Evolutionary conservation across 92 coral and sea anemone species (phyloP), one percentile per base, ranked within the genome.

Genomic region (Parazoanthus darwini): DNA sequence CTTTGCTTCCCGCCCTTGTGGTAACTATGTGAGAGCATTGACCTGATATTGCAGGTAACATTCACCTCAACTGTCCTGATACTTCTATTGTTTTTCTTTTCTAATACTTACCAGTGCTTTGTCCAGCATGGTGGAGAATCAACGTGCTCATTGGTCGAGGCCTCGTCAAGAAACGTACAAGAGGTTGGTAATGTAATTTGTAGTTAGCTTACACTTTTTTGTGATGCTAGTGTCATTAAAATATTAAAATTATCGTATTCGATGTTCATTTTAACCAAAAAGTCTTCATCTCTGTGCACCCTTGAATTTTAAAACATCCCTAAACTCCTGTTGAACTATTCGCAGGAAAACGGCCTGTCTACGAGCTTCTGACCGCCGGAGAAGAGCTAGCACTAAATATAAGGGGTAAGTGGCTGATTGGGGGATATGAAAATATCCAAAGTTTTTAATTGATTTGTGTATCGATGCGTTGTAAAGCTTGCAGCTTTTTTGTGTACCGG

Each of bases 121-220:
- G 94, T 59, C 92, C 94, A 46, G 94, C 94, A 2, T 92, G 92
- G 94, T 92, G 94, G 94, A 87, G 94, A 80, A 87, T 92, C 33
- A 92, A 92, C 74, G 94, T 92, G 51, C 79, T 92, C 0, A 92
- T 92, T 4, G 71, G 89, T 63, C 76, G 94, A 84, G 94, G 94
- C 2, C 88, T 71, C n/a, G 74, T 92, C n/a, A 92, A 92, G 76
- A 92, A 88, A 88, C 80, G 92, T 79, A 92, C 92, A 54, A 87
- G 94, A 88, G 94, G 94, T 92, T 29, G 36, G 85, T 58, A 73
- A 5, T 33, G 9, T 39, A 39, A 1, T 11, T 54, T 13, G 59
- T 54, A 7, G 20, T 54, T 11, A 54, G 3, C 2, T n/a, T 15
- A 26, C 23, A 9, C 50, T 44, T 44, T 0, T 23, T 20, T 68